phyloP scores from a whole-genome alignment of 2,113 vertebrate species.

The Nannobrachium achirus region DNA sequence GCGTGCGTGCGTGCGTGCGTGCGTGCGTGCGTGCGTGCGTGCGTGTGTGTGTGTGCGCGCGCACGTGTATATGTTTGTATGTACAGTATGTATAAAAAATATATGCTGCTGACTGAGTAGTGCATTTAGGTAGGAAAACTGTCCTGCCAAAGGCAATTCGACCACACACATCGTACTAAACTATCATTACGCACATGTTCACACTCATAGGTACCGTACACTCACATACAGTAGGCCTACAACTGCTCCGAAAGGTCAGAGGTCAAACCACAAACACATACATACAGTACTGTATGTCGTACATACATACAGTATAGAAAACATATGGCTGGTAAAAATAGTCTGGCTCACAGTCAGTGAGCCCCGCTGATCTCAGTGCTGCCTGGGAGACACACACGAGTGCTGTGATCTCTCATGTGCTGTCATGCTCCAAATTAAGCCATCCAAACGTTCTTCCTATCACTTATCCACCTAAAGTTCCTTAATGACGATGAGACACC shows the following conservation, averaged over 20 bases:
- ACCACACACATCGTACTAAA: slow-evolving; percentile 9
- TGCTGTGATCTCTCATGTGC: slow-evolving; percentile 1
- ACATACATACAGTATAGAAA: background rate
- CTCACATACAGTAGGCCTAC: too few species aligned
- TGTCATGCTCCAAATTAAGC: too few species aligned
- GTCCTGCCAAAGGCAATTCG: slow-evolving; percentile 28
- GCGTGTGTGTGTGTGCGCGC: too few species aligned
- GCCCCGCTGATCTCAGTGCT: slow-evolving; percentile 16
- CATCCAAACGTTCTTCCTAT: too few species aligned
- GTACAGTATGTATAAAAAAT: too few species aligned
- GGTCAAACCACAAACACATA: background rate
- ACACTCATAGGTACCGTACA: too few species aligned
- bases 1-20: background rate
- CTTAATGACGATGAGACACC: too few species aligned
- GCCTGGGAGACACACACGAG: slow-evolving; percentile 11
- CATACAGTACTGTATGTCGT: background rate
- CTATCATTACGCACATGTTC: background rate
- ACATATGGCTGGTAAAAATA: slow-evolving; percentile 10
- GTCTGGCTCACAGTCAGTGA: slow-evolving; percentile 12
- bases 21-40: too few species aligned
- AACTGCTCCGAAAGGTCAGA: background rate
- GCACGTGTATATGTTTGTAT: background rate
- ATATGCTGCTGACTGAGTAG: too few species aligned
- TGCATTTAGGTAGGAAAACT: slow-evolving; percentile 30
- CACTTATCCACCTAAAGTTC: too few species aligned